Base-by-base conservation (phyloP, 2,797 vertebrate genomes). In the Limosa lapponica region DNA sequence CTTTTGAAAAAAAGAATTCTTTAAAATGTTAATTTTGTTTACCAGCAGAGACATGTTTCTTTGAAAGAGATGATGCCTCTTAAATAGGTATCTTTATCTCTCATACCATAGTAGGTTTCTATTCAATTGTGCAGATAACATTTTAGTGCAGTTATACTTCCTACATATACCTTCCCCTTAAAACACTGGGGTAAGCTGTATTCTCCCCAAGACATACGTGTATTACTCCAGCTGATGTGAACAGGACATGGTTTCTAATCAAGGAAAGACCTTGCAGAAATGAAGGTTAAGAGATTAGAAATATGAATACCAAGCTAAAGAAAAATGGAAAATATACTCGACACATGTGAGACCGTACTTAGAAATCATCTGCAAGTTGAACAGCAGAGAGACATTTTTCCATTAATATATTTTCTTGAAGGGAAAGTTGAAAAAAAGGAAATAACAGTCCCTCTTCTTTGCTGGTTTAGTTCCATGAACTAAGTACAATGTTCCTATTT, bases 11-110 rank as follows among this genome's bases (percentile, higher is more conserved):
- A 71, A 48, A 69, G 7, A 67, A 18, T 92, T 69, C 87, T 83
- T 90, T 62, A 74, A 93, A 90, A 83, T 93, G 80, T 82, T 95
- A 66, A 87, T 93, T 93, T 91, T 93, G 54, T 95, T 95, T 87
- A 93, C 82, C 49, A 75, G 46, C 41, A 37, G 32, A 72, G 37
- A 61, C 20, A 41, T 5, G 8, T 54, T 79, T 61, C 61, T 71
- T 86, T 83, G 83, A 87, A 94, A 95, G 52, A 67, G 54, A 77
- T 87, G 70, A 36, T 61, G n/a, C 77, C 59, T 82, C 27, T 82
- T 61, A 78, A 87, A 91, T 43, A 92, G 75, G 39, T 90, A 49
- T 48, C 58, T 94, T 94, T 85, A 89, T 78, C 57, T 86, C 41
- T 55, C 25, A 71, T 72, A 52, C 49, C 30, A 49, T n/a, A 64